These are phyloP conservation scores for Pseudocheirus occidentalis DNA, from an alignment of 2,797 vertebrate genomes.

Conservation along the genomic window DNA sequence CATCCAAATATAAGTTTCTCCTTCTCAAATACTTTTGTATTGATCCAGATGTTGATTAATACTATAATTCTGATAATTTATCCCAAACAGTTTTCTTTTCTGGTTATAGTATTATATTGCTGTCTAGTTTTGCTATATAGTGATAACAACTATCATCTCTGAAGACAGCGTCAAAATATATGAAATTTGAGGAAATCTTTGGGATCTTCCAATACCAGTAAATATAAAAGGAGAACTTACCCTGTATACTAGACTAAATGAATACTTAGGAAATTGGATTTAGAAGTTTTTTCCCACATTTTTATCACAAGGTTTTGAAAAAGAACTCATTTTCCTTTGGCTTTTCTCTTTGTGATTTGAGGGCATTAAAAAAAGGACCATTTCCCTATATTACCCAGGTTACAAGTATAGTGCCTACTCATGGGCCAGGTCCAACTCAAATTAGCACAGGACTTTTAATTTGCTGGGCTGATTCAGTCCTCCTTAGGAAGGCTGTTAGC, in stretches of 20 bases:
- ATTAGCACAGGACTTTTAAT: background rate
- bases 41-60: slow-evolving; percentile 25
- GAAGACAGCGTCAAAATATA: background rate
- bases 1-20: background rate
- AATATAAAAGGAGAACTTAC: background rate
- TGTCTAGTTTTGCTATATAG: background rate
- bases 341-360: background rate
- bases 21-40: slow-evolving; percentile 5
- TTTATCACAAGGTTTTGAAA: background rate
- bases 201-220: background rate
- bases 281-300: background rate
- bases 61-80: background rate
- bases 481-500: background rate
- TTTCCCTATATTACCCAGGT: background rate
- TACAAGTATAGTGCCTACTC: background rate
- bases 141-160: background rate
- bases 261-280: background rate
- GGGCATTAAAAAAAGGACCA: background rate
- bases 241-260: background rate
- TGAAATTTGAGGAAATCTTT: background rate
- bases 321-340: background rate
- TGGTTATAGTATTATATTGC: background rate
- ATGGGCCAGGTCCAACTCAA: background rate
- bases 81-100: background rate
- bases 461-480: background rate